phyloP scores from a whole-genome alignment of 2,888 invertebrate species.

The Drosophila mimica region DNA sequence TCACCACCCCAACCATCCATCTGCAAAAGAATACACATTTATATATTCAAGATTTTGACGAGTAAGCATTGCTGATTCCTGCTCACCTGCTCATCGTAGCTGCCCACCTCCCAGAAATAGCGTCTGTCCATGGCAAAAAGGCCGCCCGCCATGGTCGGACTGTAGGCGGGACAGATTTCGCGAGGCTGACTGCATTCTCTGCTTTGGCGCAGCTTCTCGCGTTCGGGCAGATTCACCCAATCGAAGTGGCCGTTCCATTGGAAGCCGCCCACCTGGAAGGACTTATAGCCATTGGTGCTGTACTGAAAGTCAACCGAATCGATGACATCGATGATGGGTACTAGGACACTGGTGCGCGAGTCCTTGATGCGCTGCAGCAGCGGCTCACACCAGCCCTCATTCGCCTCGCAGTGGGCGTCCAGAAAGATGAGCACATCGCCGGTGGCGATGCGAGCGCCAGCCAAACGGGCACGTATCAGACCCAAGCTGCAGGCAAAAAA shows the following conservation, averaged over 20 bases:
- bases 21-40: conserved; percentile 55
- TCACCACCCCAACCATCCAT: conserved; percentile 99
- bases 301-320: conserved; percentile 87
- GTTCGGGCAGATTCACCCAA: conserved; percentile 88
- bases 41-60: background rate
- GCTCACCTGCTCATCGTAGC: conserved; percentile 92
- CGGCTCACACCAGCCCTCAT: conserved; percentile 94
- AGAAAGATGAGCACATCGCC: conserved; percentile 94
- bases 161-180: conserved; percentile 86
- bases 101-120: conserved; percentile 98
- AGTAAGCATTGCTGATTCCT: fast-evolving
- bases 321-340: conserved; percentile 98
- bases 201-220: conserved; percentile 82
- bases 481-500: conserved; percentile 88
- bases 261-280: conserved; percentile 85
- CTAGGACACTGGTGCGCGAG: conserved; percentile 91
- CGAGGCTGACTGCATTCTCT: conserved; percentile 79
- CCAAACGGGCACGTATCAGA: conserved; percentile 94
- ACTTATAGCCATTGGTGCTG: conserved; percentile 85
- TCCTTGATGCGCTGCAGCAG: conserved; percentile 93
- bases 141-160: conserved; percentile 99
- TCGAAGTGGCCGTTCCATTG: conserved; percentile 96
- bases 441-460: conserved; percentile 92
- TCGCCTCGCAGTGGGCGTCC: conserved; percentile 96
- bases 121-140: conserved; percentile 96